A percentile compares a stretch with the other conserved stretches of the same genome.
Conservation (phyloP, 2,888 invertebrate genomes). For the Globia sparganii region DNA sequence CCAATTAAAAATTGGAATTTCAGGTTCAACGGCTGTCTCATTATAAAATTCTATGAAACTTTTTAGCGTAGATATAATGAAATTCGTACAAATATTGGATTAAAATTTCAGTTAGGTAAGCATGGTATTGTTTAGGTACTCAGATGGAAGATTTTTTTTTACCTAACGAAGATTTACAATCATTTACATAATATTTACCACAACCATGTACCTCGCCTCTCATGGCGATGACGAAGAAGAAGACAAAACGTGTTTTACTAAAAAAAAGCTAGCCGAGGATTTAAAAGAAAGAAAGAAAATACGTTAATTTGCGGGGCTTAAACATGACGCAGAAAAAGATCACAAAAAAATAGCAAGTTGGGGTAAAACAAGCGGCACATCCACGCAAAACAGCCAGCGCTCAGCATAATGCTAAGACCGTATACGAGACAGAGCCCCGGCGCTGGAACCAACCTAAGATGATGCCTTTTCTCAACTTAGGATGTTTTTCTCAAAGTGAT, state of each 20-base stretch:
- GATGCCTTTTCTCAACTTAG: not conserved
- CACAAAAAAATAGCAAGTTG: no score
- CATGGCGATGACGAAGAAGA: not conserved
- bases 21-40: not conserved
- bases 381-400: no score
- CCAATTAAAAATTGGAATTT: conserved; percentile 32
- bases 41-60: conserved; percentile 14
- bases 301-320: no score
- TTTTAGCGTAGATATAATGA: conserved; percentile 12
- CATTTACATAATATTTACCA: not conserved
- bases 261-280: no score
- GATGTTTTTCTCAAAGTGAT: not conserved
- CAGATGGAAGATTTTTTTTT: not conserved
- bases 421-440: no score
- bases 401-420: no score
- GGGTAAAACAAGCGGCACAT: no score
- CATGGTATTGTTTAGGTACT: not conserved
- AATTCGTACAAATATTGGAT: not conserved
- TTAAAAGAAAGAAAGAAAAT: no score
- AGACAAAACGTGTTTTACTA: not conserved
- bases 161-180: not conserved
- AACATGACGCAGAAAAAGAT: no score
- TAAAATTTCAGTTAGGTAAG: not conserved
- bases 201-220: not conserved
- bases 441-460: no score